Conservation (phyloP, 2,113 vertebrate species). For the Erinaceus europaeus region DNA sequence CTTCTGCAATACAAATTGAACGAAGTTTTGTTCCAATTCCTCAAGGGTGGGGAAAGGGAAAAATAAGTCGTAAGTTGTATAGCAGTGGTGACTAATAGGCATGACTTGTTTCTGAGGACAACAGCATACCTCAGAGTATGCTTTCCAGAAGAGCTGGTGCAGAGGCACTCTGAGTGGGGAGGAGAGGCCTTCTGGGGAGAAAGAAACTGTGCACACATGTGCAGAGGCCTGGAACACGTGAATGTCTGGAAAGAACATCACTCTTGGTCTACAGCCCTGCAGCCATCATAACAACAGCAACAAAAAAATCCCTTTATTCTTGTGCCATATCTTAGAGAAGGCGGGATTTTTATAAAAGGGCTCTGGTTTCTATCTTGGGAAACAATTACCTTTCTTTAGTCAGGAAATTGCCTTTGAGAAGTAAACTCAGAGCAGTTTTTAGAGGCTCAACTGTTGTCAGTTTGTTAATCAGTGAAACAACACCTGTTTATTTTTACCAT, state of each 20-base stretch:
- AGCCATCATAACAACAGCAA: no score
- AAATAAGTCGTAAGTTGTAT: not conserved
- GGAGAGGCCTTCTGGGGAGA: not conserved
- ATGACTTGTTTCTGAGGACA: not conserved
- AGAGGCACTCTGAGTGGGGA: not conserved
- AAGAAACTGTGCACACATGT: not conserved
- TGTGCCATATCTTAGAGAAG: not conserved
- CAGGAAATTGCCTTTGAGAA: not conserved
- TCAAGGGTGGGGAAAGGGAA: not conserved
- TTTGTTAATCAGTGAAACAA: constrained; percentile 44
- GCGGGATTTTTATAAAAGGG: not conserved
- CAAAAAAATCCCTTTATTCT: not conserved
- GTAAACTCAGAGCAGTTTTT: not conserved
- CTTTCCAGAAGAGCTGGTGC: not conserved
- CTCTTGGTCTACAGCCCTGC: not conserved
- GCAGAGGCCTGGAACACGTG: not conserved
- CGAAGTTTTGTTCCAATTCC: not conserved
- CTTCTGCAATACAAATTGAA: not conserved
- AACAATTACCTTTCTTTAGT: constrained; percentile 5
- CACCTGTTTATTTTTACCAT: constrained; percentile 14
- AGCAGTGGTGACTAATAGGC: not conserved
- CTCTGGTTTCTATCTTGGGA: constrained; percentile 23
- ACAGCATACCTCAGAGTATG: not conserved
- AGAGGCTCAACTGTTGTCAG: not conserved
- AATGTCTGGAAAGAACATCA: not conserved